These are phyloP conservation scores for Sesia bembeciformis DNA, from an alignment of 2,888 invertebrate genomes.

Conservation along the genomic window DNA sequence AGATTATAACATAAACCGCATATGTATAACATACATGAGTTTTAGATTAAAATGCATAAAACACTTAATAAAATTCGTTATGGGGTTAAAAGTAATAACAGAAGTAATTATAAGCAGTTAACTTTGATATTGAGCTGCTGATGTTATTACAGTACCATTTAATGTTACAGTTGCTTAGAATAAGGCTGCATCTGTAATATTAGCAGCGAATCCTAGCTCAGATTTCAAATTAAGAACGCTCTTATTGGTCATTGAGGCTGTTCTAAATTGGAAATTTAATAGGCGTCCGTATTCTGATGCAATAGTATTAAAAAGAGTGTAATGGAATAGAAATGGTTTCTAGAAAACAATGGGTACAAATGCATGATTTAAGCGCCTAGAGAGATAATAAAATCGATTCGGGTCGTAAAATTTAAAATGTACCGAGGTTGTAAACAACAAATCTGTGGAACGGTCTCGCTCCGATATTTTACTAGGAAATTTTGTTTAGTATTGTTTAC, in stretches of 20 bases:
- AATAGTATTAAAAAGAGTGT: background rate
- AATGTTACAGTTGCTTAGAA: background rate
- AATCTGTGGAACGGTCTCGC: slow-evolving; percentile 3
- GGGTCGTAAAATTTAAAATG: slow-evolving; percentile 8
- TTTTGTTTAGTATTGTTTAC: slow-evolving; percentile 2
- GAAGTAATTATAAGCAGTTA: slow-evolving; percentile 1
- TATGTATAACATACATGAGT: no score
- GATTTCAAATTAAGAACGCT: background rate
- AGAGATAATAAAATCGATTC: slow-evolving; percentile 7
- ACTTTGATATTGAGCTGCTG: background rate
- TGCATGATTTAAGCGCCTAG: background rate
- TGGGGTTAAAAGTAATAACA: slow-evolving; percentile 3
- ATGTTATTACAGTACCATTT: background rate
- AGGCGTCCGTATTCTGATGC: background rate
- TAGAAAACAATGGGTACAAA: background rate
- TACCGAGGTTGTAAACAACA: slow-evolving; percentile 5
- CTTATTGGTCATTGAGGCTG: background rate
- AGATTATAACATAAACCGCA: no score
- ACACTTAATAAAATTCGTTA: slow-evolving; percentile 5
- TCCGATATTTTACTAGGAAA: slow-evolving; percentile 2
- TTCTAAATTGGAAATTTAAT: background rate
- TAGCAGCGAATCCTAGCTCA: background rate
- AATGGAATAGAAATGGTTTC: no score
- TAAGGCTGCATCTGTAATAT: background rate
- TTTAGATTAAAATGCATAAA: no score